Conservation (phyloP, 2,888 invertebrate species). For the Dicycla oo region DNA sequence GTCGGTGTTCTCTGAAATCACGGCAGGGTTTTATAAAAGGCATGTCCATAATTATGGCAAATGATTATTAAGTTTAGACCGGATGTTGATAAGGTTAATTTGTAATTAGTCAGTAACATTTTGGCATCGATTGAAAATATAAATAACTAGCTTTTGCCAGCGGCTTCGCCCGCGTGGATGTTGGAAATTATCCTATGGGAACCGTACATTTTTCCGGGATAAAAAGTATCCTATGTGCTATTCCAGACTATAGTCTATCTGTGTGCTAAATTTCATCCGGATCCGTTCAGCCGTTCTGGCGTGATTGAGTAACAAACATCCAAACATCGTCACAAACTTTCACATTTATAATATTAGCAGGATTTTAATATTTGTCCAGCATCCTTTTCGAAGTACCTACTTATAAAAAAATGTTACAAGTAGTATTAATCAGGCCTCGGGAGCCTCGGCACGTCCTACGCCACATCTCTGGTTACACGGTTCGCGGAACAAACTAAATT, state of each 20-base stretch:
- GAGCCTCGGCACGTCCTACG: slow-evolving; percentile 33
- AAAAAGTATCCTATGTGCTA: no score
- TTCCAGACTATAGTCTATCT: no score
- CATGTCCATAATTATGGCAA: background rate
- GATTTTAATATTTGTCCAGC: background rate
- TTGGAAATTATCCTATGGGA: no score
- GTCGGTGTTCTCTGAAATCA: slow-evolving; percentile 7
- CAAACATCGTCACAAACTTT: no score
- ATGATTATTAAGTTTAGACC: background rate
- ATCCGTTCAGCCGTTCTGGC: no score
- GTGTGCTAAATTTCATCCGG: no score
- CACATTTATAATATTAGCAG: no score
- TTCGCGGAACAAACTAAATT: slow-evolving; percentile 69
- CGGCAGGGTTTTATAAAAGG: background rate
- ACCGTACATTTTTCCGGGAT: no score
- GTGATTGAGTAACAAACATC: no score
- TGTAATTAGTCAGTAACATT: background rate
- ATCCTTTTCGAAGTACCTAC: slow-evolving; percentile 11
- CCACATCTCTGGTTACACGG: slow-evolving; percentile 58
- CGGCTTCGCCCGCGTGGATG: no score
- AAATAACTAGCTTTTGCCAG: no score
- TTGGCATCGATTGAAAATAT: slow-evolving; percentile 2
- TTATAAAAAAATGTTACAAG: slow-evolving; percentile 36
- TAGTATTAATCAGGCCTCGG: slow-evolving; percentile 33
- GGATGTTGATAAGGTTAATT: background rate